Base-by-base conservation (phyloP, 2,797 vertebrate genomes). In the Fistularia tabacaria region DNA sequence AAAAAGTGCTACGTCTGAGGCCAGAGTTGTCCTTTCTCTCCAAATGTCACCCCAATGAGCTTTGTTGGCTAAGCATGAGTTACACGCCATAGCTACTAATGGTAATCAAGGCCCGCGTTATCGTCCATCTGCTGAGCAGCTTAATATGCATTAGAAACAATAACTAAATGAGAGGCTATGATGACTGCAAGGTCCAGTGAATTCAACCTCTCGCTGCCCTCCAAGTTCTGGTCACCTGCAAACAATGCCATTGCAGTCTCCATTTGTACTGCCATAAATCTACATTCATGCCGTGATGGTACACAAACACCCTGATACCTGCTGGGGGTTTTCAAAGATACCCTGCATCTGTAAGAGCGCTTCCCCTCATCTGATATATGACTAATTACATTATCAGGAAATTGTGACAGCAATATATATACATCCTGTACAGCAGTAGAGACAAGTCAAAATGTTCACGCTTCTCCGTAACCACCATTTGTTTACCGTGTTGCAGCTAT, bases 131-230 rank as follows among this genome's bases (percentile, higher is more conserved):
- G 89, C 78, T 74, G 77, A 80, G 77, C 68, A 39, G 78, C 80
- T 87, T 88, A 88, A 88, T 85, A 86, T 79, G 80, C 81, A 76
- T 80, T 73, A 66, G 76, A 84, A 86, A 87, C 84, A 86, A 83
- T 84, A 85, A 83, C 83, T 70, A 60, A 63, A 80, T 69, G 74
- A 84, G 79, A 70, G 84, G 81, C 77, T 50, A 67, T 80, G 76
- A 84, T 77, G 67, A 76, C 38, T 48, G 62, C 69, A 83, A 54
- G 84, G 82, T 84, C 77, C 66, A 82, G 69, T 80, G 76, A 71
- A 57, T 64, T 70, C 79, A 76, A 83, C 87, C 87, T 86, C 82
- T 71, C 54, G 5, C 62, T 75, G 77, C 83, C 73, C 68, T 80
- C 82, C 13, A 71, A 85, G 81, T 70, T 80, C 72, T 75, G 76